Conservation (phyloP, 2,888 invertebrate species). For the Ochlodes sylvanus region DNA sequence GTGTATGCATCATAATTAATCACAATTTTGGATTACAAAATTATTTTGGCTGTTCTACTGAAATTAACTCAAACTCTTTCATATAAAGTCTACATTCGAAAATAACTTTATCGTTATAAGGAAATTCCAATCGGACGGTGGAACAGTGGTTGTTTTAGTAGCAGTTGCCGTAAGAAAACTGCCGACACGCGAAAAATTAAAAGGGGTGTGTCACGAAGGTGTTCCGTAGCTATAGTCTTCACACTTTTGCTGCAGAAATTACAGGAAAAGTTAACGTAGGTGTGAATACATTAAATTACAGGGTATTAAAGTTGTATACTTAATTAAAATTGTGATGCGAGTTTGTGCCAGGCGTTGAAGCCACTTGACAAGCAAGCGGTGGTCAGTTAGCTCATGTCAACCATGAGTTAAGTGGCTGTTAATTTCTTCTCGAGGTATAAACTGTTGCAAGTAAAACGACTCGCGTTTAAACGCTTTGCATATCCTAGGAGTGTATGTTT, state of each 20-base stretch:
- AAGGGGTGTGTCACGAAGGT: slow-evolving; percentile 23
- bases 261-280: slow-evolving; percentile 12
- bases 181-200: slow-evolving; percentile 15
- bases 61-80: too few species aligned
- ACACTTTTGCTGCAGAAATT: slow-evolving; percentile 7
- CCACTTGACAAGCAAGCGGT: slow-evolving; percentile 17
- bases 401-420: slow-evolving; percentile 28
- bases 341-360: slow-evolving; percentile 26
- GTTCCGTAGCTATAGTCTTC: slow-evolving; percentile 26
- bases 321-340: slow-evolving; percentile 16
- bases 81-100: not conserved
- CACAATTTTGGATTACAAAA: too few species aligned
- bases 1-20: too few species aligned
- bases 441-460: not conserved
- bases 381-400: slow-evolving; percentile 19
- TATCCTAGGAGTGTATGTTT: not conserved
- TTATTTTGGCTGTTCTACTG: too few species aligned
- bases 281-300: slow-evolving; percentile 30
- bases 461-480: slow-evolving; percentile 3
- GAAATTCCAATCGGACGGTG: not conserved
- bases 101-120: not conserved
- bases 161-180: not conserved
- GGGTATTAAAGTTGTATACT: slow-evolving; percentile 21
- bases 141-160: not conserved
- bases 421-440: slow-evolving; percentile 6